These are phyloP conservation scores for Argyresthia goedartella DNA, from an alignment of 2,888 invertebrate species.

Conservation along the genomic window DNA sequence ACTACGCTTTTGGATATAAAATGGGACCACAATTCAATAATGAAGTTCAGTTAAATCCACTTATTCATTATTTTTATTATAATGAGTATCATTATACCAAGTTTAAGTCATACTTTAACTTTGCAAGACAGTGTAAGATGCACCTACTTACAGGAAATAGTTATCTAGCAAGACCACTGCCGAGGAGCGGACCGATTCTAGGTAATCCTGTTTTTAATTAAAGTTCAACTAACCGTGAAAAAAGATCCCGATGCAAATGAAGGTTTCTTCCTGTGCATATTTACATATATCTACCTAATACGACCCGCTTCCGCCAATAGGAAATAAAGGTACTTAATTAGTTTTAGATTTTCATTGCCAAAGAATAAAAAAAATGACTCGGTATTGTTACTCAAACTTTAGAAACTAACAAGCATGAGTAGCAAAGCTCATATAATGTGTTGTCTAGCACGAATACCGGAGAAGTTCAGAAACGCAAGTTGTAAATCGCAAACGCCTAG, in stretches of 20 bases:
- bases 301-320: no score
- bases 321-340: no score
- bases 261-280: slow-evolving; percentile 15
- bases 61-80: no score
- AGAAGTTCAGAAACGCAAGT: neutral
- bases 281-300: neutral
- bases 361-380: no score
- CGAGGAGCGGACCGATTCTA: slow-evolving; percentile 19
- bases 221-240: slow-evolving; percentile 60
- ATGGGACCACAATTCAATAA: no score
- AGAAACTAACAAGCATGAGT: no score
- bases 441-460: neutral
- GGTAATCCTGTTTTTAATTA: slow-evolving; percentile 55
- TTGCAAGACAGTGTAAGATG: slow-evolving; percentile 22
- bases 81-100: no score
- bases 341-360: no score
- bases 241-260: slow-evolving; percentile 48
- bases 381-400: no score
- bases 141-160: neutral
- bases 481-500: slow-evolving; percentile 11
- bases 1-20: no score
- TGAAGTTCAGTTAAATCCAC: no score
- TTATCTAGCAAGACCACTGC: slow-evolving; percentile 4
- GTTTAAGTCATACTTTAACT: neutral
- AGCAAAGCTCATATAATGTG: neutral